Conservation (phyloP, 2,888 invertebrate species). For the Metopia argyrocephala region DNA sequence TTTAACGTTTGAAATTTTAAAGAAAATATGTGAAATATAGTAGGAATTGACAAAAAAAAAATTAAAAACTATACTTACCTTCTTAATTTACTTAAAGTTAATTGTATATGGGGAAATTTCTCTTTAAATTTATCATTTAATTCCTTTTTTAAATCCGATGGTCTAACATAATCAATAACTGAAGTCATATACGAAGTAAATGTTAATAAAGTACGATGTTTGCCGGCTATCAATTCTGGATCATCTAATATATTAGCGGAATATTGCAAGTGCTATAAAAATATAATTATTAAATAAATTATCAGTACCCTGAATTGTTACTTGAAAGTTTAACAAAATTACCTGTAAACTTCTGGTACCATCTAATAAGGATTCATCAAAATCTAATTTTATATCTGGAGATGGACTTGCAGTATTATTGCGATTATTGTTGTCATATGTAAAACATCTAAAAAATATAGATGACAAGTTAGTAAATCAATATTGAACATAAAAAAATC, state of each 20-base stretch:
- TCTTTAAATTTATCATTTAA: conserved; percentile 97
- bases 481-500: background rate
- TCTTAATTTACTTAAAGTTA: conserved; percentile 96
- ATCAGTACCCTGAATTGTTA: no score
- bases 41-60: no score
- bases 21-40: no score
- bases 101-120: conserved; percentile 95
- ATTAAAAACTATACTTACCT: conserved; percentile 81
- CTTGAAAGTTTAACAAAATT: conserved; percentile 9
- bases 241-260: conserved; percentile 95
- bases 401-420: conserved; percentile 76
- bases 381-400: conserved; percentile 75
- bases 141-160: conserved; percentile 96
- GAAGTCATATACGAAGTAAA: conserved; percentile 96
- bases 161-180: conserved; percentile 97
- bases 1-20: no score
- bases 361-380: conserved; percentile 75
- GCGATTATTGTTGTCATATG: conserved; percentile 76
- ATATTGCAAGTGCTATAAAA: conserved; percentile 80
- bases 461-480: background rate
- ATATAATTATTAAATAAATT: background rate
- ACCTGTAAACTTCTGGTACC: conserved; percentile 69
- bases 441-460: conserved; percentile 74
- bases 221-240: conserved; percentile 93
- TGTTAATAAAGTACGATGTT: conserved; percentile 90